Evolutionary conservation across 2,113 vertebrate genomes (phyloP).

Genomic region (Pterocles orientalis): DNA sequence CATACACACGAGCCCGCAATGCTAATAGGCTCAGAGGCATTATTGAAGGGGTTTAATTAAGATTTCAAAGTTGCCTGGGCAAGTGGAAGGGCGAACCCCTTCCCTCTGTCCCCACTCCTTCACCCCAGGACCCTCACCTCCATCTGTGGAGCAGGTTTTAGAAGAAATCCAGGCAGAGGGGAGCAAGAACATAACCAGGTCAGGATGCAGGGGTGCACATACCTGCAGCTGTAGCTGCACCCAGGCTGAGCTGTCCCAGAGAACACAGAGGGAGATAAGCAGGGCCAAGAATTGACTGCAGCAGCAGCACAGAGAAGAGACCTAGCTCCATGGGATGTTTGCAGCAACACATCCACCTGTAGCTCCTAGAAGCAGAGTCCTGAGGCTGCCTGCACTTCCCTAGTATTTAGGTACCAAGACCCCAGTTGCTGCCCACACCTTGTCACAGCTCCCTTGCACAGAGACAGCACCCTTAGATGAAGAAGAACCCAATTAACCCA

Average conservation of each 20-base stretch:
- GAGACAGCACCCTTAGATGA: not conserved
- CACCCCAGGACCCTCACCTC: not conserved
- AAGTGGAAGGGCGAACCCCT: not conserved
- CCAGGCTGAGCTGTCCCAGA: not conserved
- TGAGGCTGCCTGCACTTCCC: not conserved
- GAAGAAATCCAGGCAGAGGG: not conserved
- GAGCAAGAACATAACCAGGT: not conserved
- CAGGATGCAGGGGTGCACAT: rapidly evolving
- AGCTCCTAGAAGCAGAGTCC: not conserved
- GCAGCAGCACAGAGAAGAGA: not conserved
- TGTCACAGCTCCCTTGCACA: not conserved
- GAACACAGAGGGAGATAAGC: not conserved
- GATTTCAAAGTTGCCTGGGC: not conserved
- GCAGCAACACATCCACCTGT: not conserved
- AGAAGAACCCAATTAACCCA: rapidly evolving
- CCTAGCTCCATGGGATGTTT: not conserved
- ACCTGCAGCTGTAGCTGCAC: not conserved
- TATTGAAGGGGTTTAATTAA: not conserved
- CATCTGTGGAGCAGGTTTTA: not conserved
- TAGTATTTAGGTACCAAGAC: not conserved
- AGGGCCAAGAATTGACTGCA: not conserved
- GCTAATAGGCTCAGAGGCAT: conserved; percentile 6
- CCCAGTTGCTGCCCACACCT: not conserved
- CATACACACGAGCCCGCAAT: conserved; percentile 17
- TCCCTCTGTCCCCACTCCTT: not conserved